Evolutionary conservation across 2,113 vertebrate genomes (phyloP), one percentile per base, ranked within the genome.

Genomic region (Sorex araneus): DNA sequence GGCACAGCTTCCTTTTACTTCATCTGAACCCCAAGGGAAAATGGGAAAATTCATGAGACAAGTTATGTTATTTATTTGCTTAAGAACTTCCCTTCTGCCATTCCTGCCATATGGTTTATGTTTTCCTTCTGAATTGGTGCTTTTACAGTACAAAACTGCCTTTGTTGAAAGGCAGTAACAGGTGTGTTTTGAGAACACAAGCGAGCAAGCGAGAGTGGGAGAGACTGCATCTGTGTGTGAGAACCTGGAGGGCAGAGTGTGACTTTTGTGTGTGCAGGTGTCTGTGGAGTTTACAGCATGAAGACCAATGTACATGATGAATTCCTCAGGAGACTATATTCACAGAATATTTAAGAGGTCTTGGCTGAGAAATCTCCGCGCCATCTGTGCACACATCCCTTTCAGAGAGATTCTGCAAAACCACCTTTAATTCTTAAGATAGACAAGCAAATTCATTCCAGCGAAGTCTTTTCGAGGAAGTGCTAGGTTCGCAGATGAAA

Each of bases 161-260:
- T 96, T 94, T 94, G 88, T 89, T 36, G 84, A 84, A 50, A 82
- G 76, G 87, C 76, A 82, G 91, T 50, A 85, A 57, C 95, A 96
- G 89, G 92, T 96, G 92, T 91, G 93, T 27, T 70, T 34, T 67
- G 91, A 90, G 77, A 84, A 54, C 60, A 32, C 13, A 71, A 81
- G 57, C 5, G 0, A 19, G 2, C 40, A 34, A 21, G 30, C 47
- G 32, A 75, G 78, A 78, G 60, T 23, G 50, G 70, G 45, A 93
- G 81, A 73, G 71, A 94, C 90, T 4, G 66, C 81, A 32, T 79
- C 78, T 89, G 77, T 66, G 63, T 63, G 57, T 40, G 57, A 75
- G 70, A 57, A 80, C 1, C 0, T 1, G 36, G 23, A 82, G 36
- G 32, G 25, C 77, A 75, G 76, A 78, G 89, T 8, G n/a, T 74